Conservation (phyloP, 2,888 invertebrate species). For the Priocnemis perturbator region DNA sequence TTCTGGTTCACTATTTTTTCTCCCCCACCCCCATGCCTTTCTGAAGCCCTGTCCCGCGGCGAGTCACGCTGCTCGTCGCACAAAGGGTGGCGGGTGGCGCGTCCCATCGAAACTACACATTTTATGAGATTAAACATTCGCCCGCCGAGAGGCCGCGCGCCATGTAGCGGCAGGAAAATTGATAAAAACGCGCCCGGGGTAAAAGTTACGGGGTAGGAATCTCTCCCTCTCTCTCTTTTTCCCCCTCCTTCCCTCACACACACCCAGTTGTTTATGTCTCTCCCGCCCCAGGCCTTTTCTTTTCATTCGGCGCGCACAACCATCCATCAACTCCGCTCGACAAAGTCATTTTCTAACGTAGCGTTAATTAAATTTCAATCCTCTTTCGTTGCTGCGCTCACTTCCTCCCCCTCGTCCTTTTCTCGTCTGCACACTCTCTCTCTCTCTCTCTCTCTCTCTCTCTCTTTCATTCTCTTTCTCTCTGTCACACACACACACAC, state of each 20-base stretch:
- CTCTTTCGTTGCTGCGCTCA: slow-evolving; percentile 26
- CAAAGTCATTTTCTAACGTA: slow-evolving; percentile 38
- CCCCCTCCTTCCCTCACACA: slow-evolving; percentile 4
- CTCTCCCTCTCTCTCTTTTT: slow-evolving; percentile 13
- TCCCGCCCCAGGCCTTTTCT: slow-evolving; percentile 22
- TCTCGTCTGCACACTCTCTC: not conserved
- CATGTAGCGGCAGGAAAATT: too few relatives aligned
- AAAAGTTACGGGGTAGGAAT: too few relatives aligned
- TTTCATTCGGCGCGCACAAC: slow-evolving; percentile 12
- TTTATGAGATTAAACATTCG: not conserved
- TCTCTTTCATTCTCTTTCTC: not conserved
- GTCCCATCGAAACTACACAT: not conserved
- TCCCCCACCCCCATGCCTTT: too few relatives aligned
- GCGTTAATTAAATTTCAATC: slow-evolving; percentile 50
- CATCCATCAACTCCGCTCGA: slow-evolving; percentile 9
- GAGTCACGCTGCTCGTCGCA: too few relatives aligned
- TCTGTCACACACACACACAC: too few relatives aligned
- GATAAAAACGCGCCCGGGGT: too few relatives aligned
- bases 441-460: slow-evolving; percentile 9
- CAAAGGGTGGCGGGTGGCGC: too few relatives aligned
- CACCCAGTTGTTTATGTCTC: not conserved
- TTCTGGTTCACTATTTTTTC: too few relatives aligned
- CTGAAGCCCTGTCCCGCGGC: too few relatives aligned
- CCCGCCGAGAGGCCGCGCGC: too few relatives aligned
- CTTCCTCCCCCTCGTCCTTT: slow-evolving; percentile 1